Percentiles rank a stretch among this genome's conserved stretches.
phyloP scores from a whole-genome alignment of 2,113 vertebrate genomes.

The Bungarus multicinctus region DNA sequence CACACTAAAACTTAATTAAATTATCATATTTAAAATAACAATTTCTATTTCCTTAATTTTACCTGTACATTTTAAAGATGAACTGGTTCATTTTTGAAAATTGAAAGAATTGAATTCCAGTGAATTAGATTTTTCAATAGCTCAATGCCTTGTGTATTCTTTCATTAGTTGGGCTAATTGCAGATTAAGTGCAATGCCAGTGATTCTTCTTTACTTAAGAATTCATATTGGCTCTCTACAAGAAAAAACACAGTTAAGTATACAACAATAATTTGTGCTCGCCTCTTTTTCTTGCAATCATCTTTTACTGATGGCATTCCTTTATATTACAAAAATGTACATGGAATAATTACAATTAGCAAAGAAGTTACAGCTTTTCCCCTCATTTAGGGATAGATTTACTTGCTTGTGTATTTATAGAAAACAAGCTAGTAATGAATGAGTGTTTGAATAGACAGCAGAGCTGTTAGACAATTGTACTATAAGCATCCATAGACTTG shows the following conservation, averaged over 20 bases:
- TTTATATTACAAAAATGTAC: neutral
- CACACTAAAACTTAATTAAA: neutral
- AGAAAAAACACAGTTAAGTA: neutral
- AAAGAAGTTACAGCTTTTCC: neutral
- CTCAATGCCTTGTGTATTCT: neutral
- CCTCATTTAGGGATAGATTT: neutral
- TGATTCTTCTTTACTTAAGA: neutral
- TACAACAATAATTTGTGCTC: neutral
- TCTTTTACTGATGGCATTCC: neutral
- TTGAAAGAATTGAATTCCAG: neutral
- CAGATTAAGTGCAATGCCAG: neutral
- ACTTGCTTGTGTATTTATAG: neutral
- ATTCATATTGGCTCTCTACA: neutral
- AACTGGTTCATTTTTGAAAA: neutral
- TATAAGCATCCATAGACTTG: neutral
- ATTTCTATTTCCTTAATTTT: no score
- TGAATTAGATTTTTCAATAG: neutral
- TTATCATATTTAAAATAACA: neutral
- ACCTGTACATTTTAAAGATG: neutral
- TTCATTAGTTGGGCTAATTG: neutral
- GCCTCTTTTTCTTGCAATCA: neutral
- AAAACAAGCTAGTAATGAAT: conserved; percentile 24
- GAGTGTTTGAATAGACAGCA: conserved; percentile 13
- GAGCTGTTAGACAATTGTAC: neutral
- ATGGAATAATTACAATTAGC: neutral